Percentiles rank a stretch among this genome's conserved stretches.
These are phyloP conservation scores for Mormyrops attenuatus DNA, from an alignment of 2,797 vertebrate genomes.

Conservation along the genomic window DNA sequence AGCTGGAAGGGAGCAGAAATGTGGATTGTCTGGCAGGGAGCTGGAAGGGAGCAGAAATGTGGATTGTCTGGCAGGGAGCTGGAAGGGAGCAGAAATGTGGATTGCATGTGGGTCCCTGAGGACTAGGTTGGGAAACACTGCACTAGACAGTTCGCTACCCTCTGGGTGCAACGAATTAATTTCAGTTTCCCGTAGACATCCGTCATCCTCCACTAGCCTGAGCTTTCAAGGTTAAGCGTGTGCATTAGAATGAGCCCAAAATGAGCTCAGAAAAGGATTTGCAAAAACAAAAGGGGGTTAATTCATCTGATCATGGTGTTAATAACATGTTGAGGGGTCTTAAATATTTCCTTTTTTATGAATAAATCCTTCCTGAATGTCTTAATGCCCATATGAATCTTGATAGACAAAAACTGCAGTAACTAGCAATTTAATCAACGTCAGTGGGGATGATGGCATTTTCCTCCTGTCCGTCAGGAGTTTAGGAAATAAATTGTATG, in stretches of 20 bases:
- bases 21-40: not conserved
- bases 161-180: not conserved
- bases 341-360: not conserved
- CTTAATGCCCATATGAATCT: not conserved
- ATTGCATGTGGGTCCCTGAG: not conserved
- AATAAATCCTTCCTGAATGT: not conserved
- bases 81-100: not conserved
- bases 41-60: not conserved
- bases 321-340: not conserved
- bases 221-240: not conserved
- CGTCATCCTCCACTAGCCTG: not conserved
- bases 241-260: not conserved
- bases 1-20: too few relatives aligned
- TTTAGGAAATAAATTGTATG: not conserved
- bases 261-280: slow-evolving; percentile 6
- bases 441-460: not conserved
- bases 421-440: not conserved
- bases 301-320: slow-evolving; percentile 7
- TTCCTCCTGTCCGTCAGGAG: not conserved
- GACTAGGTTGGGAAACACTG: not conserved
- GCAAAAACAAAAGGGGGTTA: not conserved
- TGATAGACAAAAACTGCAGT: not conserved
- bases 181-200: slow-evolving; percentile 3
- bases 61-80: not conserved
- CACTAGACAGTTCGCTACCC: not conserved